A percentile compares a stretch with the other conserved stretches of the same genome.
phyloP scores from a whole-genome alignment of 2,797 vertebrate species.

The Epinephelus awoara region DNA sequence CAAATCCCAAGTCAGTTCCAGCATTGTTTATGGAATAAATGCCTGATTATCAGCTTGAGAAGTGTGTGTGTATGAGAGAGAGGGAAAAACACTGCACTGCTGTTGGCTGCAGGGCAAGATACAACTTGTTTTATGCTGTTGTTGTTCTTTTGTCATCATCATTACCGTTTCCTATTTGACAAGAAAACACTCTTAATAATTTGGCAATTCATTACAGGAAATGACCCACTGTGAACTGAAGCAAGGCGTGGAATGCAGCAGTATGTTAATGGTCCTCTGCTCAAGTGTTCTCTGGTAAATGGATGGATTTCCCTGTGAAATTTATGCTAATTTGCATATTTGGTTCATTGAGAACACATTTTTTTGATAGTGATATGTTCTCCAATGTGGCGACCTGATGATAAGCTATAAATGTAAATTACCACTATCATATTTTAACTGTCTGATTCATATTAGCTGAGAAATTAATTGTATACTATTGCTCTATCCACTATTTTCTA shows the following conservation, averaged over 20 bases:
- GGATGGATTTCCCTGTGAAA: slow-evolving; percentile 46
- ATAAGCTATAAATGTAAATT: slow-evolving; percentile 1
- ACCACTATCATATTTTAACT: not conserved
- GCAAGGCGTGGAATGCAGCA: slow-evolving; percentile 42
- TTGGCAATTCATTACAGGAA: slow-evolving; percentile 82
- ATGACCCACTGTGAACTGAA: slow-evolving; percentile 79
- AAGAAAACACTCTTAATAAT: slow-evolving; percentile 80
- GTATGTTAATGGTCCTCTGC: slow-evolving; percentile 53
- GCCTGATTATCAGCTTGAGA: slow-evolving; percentile 85
- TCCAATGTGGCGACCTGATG: not conserved
- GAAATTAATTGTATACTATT: not conserved
- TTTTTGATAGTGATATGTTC: slow-evolving; percentile 7
- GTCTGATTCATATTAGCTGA: not conserved
- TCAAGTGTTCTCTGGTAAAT: slow-evolving; percentile 37
- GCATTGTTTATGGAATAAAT: slow-evolving; percentile 87
- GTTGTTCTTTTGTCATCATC: slow-evolving; percentile 81
- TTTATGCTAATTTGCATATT: slow-evolving; percentile 23
- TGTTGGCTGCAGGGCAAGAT: slow-evolving; percentile 77
- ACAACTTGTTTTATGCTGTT: slow-evolving; percentile 76
- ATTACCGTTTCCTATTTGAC: slow-evolving; percentile 79
- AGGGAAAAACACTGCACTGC: slow-evolving; percentile 32
- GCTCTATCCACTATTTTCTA: not conserved
- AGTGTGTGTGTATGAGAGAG: slow-evolving; percentile 63
- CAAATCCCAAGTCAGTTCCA: slow-evolving; percentile 85
- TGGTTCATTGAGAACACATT: not conserved